These are phyloP conservation scores for Anthophora plumipes DNA, from an alignment of 2,888 invertebrate species.

Conservation along the genomic window DNA sequence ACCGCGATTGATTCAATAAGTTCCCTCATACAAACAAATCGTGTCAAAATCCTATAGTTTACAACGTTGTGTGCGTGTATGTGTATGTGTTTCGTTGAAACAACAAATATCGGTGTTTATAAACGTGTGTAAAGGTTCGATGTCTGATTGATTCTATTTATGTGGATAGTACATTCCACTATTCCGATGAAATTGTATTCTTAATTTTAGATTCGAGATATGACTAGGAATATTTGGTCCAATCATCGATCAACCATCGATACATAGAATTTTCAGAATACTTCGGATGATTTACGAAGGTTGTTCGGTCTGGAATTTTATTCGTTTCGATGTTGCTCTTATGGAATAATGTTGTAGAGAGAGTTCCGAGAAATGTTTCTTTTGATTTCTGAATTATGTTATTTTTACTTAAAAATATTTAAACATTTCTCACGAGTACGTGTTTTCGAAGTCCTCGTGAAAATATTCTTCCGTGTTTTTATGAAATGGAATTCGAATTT, in stretches of 20 bases:
- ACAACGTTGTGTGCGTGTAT: no score
- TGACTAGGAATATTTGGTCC: background rate
- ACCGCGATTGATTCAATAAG: slow-evolving; percentile 5
- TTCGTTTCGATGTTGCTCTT: background rate
- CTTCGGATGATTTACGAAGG: background rate
- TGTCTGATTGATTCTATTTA: slow-evolving; percentile 6
- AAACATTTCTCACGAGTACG: no score
- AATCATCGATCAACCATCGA: background rate
- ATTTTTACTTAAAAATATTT: no score
- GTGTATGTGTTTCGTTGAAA: background rate
- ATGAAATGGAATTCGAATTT: no score
- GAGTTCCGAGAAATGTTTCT: no score
- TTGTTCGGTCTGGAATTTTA: background rate
- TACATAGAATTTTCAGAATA: background rate
- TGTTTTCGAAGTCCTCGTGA: no score
- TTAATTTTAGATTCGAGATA: slow-evolving; percentile 19
- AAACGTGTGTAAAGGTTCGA: slow-evolving; percentile 22
- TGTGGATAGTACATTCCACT: background rate
- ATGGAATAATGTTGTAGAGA: background rate
- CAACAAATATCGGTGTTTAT: slow-evolving; percentile 30
- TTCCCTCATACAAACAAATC: background rate
- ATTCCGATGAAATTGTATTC: slow-evolving; percentile 17
- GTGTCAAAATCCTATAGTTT: slow-evolving; percentile 18
- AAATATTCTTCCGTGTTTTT: no score
- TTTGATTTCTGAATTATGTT: no score